Evolutionary conservation across 2,113 vertebrate genomes (phyloP), one percentile per base, ranked within the genome.

Genomic region (Anser cygnoides): DNA sequence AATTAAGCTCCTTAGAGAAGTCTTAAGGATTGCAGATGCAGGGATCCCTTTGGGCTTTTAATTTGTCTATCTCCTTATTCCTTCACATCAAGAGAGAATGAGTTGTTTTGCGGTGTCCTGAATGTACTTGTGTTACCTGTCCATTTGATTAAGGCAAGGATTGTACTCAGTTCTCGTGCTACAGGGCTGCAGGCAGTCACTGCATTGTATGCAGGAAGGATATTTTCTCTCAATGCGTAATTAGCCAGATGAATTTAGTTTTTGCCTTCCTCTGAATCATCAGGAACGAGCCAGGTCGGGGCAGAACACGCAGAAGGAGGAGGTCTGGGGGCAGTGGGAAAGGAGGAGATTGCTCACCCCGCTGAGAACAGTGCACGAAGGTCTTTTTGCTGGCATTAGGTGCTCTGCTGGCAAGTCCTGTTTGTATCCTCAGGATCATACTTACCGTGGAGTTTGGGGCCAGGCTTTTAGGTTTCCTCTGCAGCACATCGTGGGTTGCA

Each of bases 161-260:
- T 22, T 66, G n/a, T 35, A 26, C 29, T 73, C 0, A 0, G 21
- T 37, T 83, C 0, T 0, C 6, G 17, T 66, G 71, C 49, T 93
- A 72, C 73, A 37, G 35, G 84, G 79, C 35, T 89, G 68, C 68
- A 2, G 4, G 17, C 57, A 77, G 43, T 68, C 33, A 14, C 37
- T 71, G 57, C 49, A 44, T 43, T 61, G 62, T 87, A 49, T 84
- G 19, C 86, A 58, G 76, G 76, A 89, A 77, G 33, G 29, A 41
- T 76, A 23, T 87, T 96, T 92, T 77, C 70, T 94, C 73, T 82
- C 37, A 15, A 41, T 46, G 61, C 0, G 0, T 85, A 61, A 78
- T 78, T 73, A 76, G n/a, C 29, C 29, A 67, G 85, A 67, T 65
- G 3, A 80, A 85, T 80, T 74, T 71, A 74, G 46, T 46, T 89